Base-by-base conservation (phyloP, 2,888 invertebrate genomes). In the Cosmia trapezina region DNA sequence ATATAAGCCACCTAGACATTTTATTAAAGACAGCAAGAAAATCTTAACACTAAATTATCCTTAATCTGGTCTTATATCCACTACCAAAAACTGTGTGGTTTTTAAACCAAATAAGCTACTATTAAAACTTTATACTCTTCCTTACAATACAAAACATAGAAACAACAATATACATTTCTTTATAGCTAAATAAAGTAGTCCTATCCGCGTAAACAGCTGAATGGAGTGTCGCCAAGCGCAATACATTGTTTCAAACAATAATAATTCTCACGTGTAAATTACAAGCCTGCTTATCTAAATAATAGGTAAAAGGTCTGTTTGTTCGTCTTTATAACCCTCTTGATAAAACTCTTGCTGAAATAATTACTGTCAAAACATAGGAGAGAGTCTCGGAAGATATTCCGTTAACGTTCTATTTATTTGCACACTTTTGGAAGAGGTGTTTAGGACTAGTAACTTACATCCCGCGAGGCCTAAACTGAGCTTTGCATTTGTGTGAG, bases 261-360 rank as follows among this genome's bases (percentile, higher is more conserved):
- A 83, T 83, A 83, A 83, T 41, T 70, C 67, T 69, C 57, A 83
- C 57, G 67, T 67, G 51, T 78, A 73, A 78, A 78, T 72, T 62
- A 69, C 53, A 47, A 69, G 56, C 43, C 17, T 37, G 65, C 69
- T 81, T 78, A 78, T 78, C 81, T 81, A 19, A 59, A 76, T 54
- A 64, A 73, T 64, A 70, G 57, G 68, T 71, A 73, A 61, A 59
- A 67, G 73, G 78, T 78, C 75, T 76, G 82, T 84, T 82, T 78
- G 82, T 84, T 64, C 28, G 54, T 75, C 45, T 64, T 75, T 60
- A 22, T 12, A 33, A 63, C 57, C 53, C 43, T 60, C 45, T 63
- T 60, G 76, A 81, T 81, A 68, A 64, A 75, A 81, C 54, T 64
- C 49, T 12, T 33, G 33, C 19, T 60, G 76, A 37, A 80, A 75